Evolutionary conservation across 2,888 invertebrate genomes (phyloP).

Genomic region (Chouioia cunea): DNA sequence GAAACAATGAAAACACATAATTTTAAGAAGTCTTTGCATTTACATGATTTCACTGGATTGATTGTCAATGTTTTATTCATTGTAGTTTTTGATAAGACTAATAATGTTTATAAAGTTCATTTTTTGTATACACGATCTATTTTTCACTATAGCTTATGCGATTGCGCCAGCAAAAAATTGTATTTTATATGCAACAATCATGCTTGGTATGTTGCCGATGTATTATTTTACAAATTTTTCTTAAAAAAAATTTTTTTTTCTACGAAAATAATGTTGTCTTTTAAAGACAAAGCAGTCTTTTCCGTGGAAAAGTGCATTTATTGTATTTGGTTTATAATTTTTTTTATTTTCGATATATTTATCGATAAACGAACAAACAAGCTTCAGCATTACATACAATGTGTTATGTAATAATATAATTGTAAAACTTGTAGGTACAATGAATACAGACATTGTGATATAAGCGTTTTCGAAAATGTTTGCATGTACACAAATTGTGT

Average conservation of each 20-base stretch:
- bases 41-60: conserved; percentile 33
- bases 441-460: too few relatives aligned
- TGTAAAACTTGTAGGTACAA: too few relatives aligned
- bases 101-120: conserved; percentile 26
- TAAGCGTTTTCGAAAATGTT: not conserved
- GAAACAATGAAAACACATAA: conserved; percentile 9
- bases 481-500: not conserved
- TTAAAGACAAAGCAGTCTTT: too few relatives aligned
- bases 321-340: too few relatives aligned
- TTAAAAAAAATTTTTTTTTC: too few relatives aligned
- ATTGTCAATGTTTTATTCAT: conserved; percentile 39
- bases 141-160: not conserved
- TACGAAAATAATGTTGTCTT: too few relatives aligned
- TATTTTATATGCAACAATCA: conserved; percentile 21
- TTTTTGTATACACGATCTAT: conserved; percentile 37
- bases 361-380: too few relatives aligned
- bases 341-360: too few relatives aligned
- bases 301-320: too few relatives aligned
- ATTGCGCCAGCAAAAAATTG: conserved; percentile 24
- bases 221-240: not conserved
- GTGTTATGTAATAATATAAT: too few relatives aligned
- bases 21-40: conserved; percentile 40
- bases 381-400: too few relatives aligned
- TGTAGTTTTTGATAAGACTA: conserved; percentile 17
- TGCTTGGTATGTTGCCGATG: conserved; percentile 8